Conservation (phyloP, 1,140 invertebrate species). For the Anadara kagoshimensis region DNA sequence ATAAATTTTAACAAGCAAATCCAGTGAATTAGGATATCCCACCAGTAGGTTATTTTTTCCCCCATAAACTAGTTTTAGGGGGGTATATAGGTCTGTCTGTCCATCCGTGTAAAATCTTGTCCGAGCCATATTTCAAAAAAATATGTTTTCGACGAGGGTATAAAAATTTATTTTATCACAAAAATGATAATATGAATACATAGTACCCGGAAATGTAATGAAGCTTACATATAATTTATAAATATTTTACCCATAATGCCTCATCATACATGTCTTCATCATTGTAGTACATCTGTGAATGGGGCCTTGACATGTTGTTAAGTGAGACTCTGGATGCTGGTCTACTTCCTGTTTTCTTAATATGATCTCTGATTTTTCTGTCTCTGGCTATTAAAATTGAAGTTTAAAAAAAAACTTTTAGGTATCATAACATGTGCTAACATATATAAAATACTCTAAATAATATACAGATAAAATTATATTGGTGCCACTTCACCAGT, state of each 20-base stretch:
- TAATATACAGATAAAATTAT: too few species aligned
- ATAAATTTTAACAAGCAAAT: not conserved
- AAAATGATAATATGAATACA: not conserved
- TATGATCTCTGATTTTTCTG: conserved; percentile 48
- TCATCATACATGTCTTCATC: conserved; percentile 55
- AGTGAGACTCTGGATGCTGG: conserved; percentile 46
- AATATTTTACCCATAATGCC: conserved; percentile 47
- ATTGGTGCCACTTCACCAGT: too few species aligned
- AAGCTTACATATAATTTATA: too few species aligned
- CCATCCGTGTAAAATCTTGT: too few species aligned
- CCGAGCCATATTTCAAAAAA: not conserved
- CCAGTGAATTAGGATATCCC: too few species aligned
- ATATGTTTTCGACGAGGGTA: not conserved
- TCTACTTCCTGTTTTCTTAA: conserved; percentile 45
- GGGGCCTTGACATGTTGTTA: conserved; percentile 25
- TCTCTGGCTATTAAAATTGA: conserved; percentile 47
- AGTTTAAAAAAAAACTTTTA: not conserved
- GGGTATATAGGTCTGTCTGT: not conserved
- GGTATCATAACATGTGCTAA: too few species aligned
- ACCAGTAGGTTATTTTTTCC: not conserved
- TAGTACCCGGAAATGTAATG: too few species aligned
- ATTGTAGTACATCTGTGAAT: conserved; percentile 44
- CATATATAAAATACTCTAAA: too few species aligned
- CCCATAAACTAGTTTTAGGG: not conserved
- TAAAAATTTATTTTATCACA: not conserved